Evolutionary conservation across 2,797 vertebrate genomes (phyloP).

Genomic region (Harpagifer antarcticus): DNA sequence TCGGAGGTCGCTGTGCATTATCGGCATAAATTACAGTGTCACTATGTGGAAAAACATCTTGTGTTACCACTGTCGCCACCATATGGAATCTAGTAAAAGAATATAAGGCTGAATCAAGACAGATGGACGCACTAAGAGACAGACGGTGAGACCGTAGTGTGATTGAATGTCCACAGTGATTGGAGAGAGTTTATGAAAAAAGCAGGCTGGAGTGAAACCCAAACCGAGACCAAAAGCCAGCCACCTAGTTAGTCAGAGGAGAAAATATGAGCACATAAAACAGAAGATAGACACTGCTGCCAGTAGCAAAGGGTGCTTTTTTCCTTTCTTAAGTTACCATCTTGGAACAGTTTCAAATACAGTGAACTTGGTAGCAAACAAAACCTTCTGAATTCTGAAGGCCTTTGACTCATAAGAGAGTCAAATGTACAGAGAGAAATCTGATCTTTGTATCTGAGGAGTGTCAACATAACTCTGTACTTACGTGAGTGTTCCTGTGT

Average conservation of each 20-base stretch:
- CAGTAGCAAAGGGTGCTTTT: conserved; percentile 9
- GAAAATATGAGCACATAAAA: conserved; percentile 60
- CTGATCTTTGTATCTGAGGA: conserved; percentile 35
- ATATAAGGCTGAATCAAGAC: conserved; percentile 59
- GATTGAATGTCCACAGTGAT: conserved; percentile 67
- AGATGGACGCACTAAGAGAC: conserved; percentile 45
- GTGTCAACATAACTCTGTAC: conserved; percentile 29
- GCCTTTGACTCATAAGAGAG: conserved; percentile 36
- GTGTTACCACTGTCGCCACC: conserved; percentile 55
- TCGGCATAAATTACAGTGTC: conserved; percentile 63
- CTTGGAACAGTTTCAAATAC: conserved; percentile 35
- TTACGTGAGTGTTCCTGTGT: conserved; percentile 53
- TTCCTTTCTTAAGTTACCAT: conserved; percentile 17
- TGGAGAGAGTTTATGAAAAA: conserved; percentile 45
- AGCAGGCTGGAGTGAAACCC: conserved; percentile 58
- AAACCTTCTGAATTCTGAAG: conserved; percentile 28
- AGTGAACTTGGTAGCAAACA: conserved; percentile 27
- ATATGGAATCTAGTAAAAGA: conserved; percentile 64
- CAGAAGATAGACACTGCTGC: conserved; percentile 29
- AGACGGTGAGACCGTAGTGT: conserved; percentile 52
- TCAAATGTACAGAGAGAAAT: conserved; percentile 36
- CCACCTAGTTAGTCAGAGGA: conserved; percentile 43
- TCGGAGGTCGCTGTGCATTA: conserved; percentile 42
- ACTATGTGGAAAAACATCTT: conserved; percentile 59
- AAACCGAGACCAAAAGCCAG: conserved; percentile 60